Conservation (phyloP, 2,888 invertebrate species). For the Cancer borealis region DNA sequence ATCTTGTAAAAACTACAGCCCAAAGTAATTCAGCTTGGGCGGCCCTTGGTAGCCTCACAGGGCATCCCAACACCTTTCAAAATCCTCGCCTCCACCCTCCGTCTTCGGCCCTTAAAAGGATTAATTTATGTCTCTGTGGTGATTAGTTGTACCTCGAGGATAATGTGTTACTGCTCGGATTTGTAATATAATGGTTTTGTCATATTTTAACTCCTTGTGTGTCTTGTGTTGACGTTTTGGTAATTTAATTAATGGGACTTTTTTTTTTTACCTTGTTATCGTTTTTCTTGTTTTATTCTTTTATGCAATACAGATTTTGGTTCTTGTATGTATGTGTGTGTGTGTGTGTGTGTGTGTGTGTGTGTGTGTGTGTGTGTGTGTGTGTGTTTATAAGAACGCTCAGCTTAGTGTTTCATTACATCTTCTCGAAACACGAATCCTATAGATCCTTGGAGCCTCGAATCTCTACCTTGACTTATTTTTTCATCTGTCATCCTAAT, state of each 20-base stretch:
- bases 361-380: no score
- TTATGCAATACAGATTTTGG: no score
- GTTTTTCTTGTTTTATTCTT: no score
- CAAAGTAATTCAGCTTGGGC: not conserved
- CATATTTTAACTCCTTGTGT: not conserved
- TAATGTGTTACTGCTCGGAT: not conserved
- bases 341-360: no score
- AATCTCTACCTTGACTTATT: not conserved
- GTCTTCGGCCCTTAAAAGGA: not conserved
- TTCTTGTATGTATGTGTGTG: no score
- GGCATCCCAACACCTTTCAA: not conserved
- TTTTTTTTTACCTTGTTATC: not conserved
- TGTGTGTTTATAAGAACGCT: no score
- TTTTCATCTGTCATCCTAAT: not conserved
- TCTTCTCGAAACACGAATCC: no score
- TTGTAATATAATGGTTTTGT: not conserved
- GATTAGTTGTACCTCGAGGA: not conserved
- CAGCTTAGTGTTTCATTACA: no score
- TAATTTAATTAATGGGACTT: not conserved
- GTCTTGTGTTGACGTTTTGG: not conserved
- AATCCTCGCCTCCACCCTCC: not conserved
- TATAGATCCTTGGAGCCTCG: not conserved
- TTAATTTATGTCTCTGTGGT: not conserved
- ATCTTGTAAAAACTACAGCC: constrained; percentile 13
- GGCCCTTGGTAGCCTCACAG: not conserved